Evolutionary conservation across 2,888 invertebrate genomes (phyloP).

Genomic region (Aphodius sticticus): DNA sequence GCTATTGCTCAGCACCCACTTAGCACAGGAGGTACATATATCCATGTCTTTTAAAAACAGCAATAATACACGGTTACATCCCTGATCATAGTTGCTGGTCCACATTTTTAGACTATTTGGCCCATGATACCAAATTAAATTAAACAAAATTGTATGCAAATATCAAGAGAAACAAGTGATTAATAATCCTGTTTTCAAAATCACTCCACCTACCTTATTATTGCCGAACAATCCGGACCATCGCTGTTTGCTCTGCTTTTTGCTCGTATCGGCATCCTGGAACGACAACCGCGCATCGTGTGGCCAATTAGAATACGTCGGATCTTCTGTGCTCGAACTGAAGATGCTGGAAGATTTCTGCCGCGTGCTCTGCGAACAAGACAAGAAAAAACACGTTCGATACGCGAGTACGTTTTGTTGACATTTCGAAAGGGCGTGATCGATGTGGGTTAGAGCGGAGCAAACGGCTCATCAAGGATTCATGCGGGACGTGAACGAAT

Average conservation of each 20-base stretch:
- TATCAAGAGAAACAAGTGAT: too few relatives aligned
- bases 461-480: conserved; percentile 11
- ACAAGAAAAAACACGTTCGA: conserved; percentile 25
- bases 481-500: not conserved
- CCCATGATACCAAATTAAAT: too few relatives aligned
- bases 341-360: conserved; percentile 55
- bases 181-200: too few relatives aligned
- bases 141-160: too few relatives aligned
- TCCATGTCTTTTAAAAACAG: too few relatives aligned
- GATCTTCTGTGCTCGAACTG: conserved; percentile 59
- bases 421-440: conserved; percentile 6
- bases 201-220: conserved; percentile 60
- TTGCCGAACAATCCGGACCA: conserved; percentile 78
- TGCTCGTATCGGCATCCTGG: conserved; percentile 52
- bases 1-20: too few relatives aligned
- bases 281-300: conserved; percentile 49
- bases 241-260: conserved; percentile 69
- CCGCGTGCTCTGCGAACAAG: conserved; percentile 52
- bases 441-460: conserved; percentile 4
- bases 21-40: too few relatives aligned
- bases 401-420: not conserved
- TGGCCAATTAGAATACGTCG: conserved; percentile 50
- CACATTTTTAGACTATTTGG: too few relatives aligned
- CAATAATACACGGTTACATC: too few relatives aligned
- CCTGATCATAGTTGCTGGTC: too few relatives aligned